Conservation (phyloP, 1,140 invertebrate genomes). For the Oryzaephilus surinamensis region DNA sequence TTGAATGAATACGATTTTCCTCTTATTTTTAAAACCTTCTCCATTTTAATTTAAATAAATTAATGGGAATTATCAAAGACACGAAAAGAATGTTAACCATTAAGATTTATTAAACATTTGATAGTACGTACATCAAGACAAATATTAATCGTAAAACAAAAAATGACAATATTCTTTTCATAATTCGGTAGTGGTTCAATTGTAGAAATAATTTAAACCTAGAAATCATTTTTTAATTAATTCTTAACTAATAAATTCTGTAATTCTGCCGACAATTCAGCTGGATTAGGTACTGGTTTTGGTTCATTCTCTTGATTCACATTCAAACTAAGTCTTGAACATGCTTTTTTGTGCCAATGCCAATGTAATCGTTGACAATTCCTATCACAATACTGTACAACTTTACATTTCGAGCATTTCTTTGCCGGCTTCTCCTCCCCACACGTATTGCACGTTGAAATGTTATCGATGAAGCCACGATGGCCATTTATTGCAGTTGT, state of each 20-base stretch:
- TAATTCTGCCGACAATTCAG: constrained; percentile 17
- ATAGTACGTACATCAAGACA: no score
- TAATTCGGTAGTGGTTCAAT: no score
- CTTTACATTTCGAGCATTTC: constrained; percentile 93
- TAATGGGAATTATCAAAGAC: no score
- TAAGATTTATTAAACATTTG: no score
- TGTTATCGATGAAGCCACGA: constrained; percentile 59
- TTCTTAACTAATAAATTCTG: constrained; percentile 16
- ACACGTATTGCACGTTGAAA: constrained; percentile 74
- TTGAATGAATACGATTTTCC: no score
- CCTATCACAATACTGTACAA: constrained; percentile 85
- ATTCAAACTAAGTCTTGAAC: constrained; percentile 42
- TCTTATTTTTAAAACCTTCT: no score
- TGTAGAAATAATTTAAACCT: no score
- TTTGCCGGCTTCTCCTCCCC: constrained; percentile 79
- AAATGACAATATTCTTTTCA: no score
- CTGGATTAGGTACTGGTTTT: constrained; percentile 13
- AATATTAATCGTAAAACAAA: no score
- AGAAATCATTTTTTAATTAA: no score
- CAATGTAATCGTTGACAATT: constrained; percentile 93
- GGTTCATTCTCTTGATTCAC: constrained; percentile 8
- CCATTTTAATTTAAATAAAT: no score
- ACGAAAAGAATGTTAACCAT: no score
- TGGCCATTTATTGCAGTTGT: constrained; percentile 82
- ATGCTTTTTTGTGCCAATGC: constrained; percentile 90